Evolutionary conservation across 2,888 invertebrate species (phyloP).

Genomic region (Drosophila mettleri): DNA sequence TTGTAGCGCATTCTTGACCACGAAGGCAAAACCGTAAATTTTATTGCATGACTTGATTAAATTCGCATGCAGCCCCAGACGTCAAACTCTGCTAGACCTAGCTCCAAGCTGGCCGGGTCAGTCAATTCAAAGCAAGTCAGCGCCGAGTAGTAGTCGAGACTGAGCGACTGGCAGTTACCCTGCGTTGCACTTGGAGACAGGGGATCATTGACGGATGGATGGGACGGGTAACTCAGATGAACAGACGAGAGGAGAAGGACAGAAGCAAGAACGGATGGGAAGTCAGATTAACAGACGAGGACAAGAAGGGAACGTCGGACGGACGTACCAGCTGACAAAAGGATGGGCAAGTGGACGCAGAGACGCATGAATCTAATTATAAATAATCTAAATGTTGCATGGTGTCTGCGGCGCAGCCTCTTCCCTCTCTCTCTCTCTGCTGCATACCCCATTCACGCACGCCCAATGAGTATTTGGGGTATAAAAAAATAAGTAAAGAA

Average conservation of each 20-base stretch:
- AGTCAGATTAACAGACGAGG: background rate
- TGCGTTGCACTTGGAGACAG: too few species aligned
- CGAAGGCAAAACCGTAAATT: constrained; percentile 79
- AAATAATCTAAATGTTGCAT: background rate
- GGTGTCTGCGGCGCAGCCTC: background rate
- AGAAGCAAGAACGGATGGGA: background rate
- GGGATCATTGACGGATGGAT: too few species aligned
- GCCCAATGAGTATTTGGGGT: constrained; percentile 17
- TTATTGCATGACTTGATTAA: constrained; percentile 84
- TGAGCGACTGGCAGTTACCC: constrained; percentile 2
- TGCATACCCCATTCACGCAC: background rate
- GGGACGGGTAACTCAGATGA: too few species aligned
- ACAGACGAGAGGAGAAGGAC: too few species aligned
- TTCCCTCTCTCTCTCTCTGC: background rate
- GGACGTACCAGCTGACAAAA: background rate
- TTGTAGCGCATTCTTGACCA: constrained; percentile 28
- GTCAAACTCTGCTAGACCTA: constrained; percentile 23
- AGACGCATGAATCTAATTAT: too few species aligned
- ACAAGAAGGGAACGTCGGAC: background rate
- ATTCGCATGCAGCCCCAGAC: constrained; percentile 75
- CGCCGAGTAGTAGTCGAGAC: too few species aligned
- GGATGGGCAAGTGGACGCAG: too few species aligned
- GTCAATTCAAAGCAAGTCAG: constrained; percentile 33
- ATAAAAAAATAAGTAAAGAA: constrained; percentile 1
- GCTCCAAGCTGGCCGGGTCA: constrained; percentile 40